These are phyloP conservation scores for Trichacis sp. DNA, from an alignment of 2,888 invertebrate genomes.

Conservation along the genomic window DNA sequence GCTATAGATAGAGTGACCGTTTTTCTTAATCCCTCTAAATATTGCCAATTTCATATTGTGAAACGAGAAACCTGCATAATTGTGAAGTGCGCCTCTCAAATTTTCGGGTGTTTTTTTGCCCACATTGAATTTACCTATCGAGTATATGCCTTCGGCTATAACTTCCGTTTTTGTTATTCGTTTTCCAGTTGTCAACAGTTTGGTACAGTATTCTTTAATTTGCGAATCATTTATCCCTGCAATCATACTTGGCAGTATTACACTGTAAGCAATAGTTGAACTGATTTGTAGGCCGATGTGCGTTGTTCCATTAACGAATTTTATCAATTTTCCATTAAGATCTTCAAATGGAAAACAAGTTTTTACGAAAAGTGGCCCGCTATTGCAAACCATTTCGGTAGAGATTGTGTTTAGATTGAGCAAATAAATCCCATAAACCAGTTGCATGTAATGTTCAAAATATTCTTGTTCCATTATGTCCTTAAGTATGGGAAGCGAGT, in stretches of 20 bases:
- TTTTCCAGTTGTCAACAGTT: neutral
- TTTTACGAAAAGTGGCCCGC: slow-evolving; percentile 26
- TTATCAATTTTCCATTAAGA: slow-evolving; percentile 31
- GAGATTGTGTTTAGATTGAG: slow-evolving; percentile 12
- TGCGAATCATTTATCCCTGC: neutral
- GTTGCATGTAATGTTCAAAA: slow-evolving; percentile 37
- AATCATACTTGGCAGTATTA: neutral
- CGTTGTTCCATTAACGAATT: slow-evolving; percentile 15
- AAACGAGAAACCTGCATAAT: neutral
- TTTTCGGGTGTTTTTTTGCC: neutral
- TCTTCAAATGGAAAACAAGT: slow-evolving; percentile 36
- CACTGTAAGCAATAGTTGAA: neutral
- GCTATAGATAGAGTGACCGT: neutral
- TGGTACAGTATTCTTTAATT: neutral
- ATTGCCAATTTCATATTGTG: neutral
- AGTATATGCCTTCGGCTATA: neutral
- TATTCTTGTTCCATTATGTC: slow-evolving; percentile 34
- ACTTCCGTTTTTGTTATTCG: neutral
- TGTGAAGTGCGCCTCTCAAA: no score
- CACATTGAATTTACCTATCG: neutral
- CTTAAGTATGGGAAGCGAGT: slow-evolving; percentile 38
- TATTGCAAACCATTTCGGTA: slow-evolving; percentile 10
- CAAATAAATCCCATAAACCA: slow-evolving; percentile 7
- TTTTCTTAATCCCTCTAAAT: neutral
- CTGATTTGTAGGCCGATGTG: slow-evolving; percentile 17